phyloP scores from a whole-genome alignment of 2,797 vertebrate species.

The Euphonia xanthogaster region DNA sequence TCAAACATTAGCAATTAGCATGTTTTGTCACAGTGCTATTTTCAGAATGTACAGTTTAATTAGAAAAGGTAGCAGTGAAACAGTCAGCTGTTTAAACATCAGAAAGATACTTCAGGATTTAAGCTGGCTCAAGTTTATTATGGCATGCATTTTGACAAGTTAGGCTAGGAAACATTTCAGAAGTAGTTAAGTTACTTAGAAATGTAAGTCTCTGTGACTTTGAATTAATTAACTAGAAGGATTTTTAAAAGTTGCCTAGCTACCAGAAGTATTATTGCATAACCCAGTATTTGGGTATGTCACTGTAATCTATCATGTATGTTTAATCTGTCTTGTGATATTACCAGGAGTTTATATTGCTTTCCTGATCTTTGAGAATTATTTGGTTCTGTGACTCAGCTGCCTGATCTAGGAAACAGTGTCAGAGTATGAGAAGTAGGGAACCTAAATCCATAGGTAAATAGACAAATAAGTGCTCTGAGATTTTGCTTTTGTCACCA shows the following conservation, averaged over 20 bases:
- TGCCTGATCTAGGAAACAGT: background rate
- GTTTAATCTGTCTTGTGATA: background rate
- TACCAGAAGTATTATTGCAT: background rate
- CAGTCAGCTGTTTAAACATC: conserved; percentile 22
- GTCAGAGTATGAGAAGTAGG: background rate
- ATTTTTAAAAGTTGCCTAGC: background rate
- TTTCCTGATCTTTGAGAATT: background rate
- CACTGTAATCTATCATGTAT: background rate
- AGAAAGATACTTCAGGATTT: conserved; percentile 26
- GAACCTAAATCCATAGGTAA: background rate
- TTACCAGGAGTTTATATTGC: background rate
- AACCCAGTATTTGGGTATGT: background rate
- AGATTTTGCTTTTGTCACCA: background rate
- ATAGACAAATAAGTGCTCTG: background rate
- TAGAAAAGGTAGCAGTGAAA: conserved; percentile 42
- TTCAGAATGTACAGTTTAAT: conserved; percentile 62
- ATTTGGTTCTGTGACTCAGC: background rate
- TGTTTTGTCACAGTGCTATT: conserved; percentile 53
- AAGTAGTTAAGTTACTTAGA: background rate
- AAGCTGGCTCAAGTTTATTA: conserved; percentile 23
- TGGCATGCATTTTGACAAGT: background rate
- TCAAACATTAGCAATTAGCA: conserved; percentile 32
- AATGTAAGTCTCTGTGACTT: background rate
- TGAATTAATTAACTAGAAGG: background rate
- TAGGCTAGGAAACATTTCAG: conserved; percentile 1